Evolutionary conservation across 1,140 invertebrate genomes (phyloP).

Genomic region (Metaphire vulgaris): DNA sequence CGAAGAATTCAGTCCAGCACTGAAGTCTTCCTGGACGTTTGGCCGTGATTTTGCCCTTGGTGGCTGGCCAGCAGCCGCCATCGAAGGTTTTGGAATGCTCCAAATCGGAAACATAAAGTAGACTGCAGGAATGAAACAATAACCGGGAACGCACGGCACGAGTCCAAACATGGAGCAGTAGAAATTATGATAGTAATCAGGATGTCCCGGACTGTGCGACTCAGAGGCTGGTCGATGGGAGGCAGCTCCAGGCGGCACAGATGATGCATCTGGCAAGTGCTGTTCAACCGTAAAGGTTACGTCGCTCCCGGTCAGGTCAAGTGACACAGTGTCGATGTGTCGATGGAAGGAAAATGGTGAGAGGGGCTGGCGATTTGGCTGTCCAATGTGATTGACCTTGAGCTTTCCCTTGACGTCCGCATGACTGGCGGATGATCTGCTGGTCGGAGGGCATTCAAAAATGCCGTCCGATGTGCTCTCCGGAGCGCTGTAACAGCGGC

Average conservation of each 20-base stretch:
- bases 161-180: background rate
- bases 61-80: background rate
- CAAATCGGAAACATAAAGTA: background rate
- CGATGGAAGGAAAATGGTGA: slow-evolving; percentile 23
- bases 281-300: slow-evolving; percentile 45
- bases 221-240: background rate
- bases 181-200: background rate
- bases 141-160: background rate
- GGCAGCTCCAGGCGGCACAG: background rate
- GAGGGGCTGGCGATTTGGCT: background rate
- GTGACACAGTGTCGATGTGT: slow-evolving; percentile 41
- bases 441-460: background rate
- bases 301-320: slow-evolving; percentile 47
- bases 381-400: background rate
- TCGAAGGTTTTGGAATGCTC: background rate
- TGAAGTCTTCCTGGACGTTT: background rate
- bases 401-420: background rate
- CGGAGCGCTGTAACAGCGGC: background rate
- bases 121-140: background rate
- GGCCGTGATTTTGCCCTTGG: background rate
- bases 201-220: background rate
- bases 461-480: background rate
- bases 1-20: too few species aligned
- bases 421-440: background rate
- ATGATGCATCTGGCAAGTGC: slow-evolving; percentile 30